phyloP scores from a whole-genome alignment of 2,888 invertebrate species.

The Ptychoptera albimana region DNA sequence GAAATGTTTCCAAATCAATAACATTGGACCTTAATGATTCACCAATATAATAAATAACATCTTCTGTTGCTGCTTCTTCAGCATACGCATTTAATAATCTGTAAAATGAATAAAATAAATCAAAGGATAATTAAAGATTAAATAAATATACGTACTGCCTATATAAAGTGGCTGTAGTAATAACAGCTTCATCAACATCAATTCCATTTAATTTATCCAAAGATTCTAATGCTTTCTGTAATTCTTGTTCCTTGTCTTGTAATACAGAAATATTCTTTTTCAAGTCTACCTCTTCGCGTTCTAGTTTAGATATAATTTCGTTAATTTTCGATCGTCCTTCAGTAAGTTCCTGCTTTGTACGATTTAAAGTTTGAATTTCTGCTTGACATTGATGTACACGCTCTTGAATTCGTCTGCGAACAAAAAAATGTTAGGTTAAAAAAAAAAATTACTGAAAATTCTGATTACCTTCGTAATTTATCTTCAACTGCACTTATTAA shows the following conservation, averaged over 20 bases:
- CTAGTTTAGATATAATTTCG: conserved; percentile 56
- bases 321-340: conserved; percentile 73
- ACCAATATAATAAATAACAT: conserved; percentile 95
- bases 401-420: conserved; percentile 64
- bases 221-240: conserved; percentile 63
- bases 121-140: conserved; percentile 4
- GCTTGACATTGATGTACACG: conserved; percentile 82
- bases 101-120: conserved; percentile 15
- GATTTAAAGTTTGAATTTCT: conserved; percentile 73
- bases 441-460: neutral
- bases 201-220: conserved; percentile 64
- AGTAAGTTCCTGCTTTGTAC: conserved; percentile 73
- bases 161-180: conserved; percentile 88
- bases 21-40: conserved; percentile 84
- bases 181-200: conserved; percentile 92
- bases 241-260: conserved; percentile 74
- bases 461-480: conserved; percentile 45
- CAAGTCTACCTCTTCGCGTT: conserved; percentile 61
- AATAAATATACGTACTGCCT: conserved; percentile 52
- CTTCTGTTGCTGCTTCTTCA: conserved; percentile 95
- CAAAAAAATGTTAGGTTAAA: neutral
- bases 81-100: conserved; percentile 86
- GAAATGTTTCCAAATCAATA: conserved; percentile 89
- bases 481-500: conserved; percentile 91
- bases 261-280: conserved; percentile 70